These are phyloP conservation scores for Cataglyphis rosenhaueri DNA, from an alignment of 2,888 invertebrate genomes.

Conservation along the genomic window DNA sequence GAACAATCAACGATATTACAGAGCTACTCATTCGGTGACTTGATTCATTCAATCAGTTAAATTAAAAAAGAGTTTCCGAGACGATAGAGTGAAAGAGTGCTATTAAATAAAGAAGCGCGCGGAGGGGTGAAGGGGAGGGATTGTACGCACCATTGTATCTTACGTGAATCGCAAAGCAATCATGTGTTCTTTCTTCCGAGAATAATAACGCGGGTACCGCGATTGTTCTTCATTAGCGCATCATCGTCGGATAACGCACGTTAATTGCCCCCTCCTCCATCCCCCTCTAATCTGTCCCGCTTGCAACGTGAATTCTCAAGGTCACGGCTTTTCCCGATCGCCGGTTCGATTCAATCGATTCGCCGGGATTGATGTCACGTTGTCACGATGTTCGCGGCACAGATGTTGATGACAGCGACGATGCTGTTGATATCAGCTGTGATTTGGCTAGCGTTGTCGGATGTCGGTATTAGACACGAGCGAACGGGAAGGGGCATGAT, in stretches of 20 bases:
- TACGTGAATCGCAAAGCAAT: not conserved
- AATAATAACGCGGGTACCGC: constrained; percentile 18
- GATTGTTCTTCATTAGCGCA: constrained; percentile 42
- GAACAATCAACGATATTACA: not conserved
- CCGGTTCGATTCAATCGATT: constrained; percentile 28
- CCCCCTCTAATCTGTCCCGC: constrained; percentile 40
- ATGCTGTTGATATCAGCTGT: constrained; percentile 17
- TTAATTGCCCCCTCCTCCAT: constrained; percentile 57
- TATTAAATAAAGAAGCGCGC: constrained; percentile 3
- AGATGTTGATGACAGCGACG: not conserved
- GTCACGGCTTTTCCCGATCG: constrained; percentile 40
- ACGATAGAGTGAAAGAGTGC: not conserved
- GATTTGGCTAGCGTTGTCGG: constrained; percentile 21
- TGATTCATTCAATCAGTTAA: constrained; percentile 3
- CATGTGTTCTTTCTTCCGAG: not conserved
- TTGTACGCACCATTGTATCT: not conserved
- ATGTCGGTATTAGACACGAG: constrained; percentile 27
- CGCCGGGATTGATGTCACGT: constrained; percentile 21
- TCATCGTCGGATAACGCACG: constrained; percentile 36
- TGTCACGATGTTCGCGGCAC: constrained; percentile 8
- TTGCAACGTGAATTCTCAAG: constrained; percentile 54
- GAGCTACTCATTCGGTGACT: not conserved
- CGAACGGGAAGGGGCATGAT: constrained; percentile 12
- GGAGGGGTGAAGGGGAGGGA: not conserved
- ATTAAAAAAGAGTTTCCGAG: not conserved